These are phyloP conservation scores for Perodicticus potto DNA, from an alignment of 2,797 vertebrate genomes.

Conservation along the genomic window DNA sequence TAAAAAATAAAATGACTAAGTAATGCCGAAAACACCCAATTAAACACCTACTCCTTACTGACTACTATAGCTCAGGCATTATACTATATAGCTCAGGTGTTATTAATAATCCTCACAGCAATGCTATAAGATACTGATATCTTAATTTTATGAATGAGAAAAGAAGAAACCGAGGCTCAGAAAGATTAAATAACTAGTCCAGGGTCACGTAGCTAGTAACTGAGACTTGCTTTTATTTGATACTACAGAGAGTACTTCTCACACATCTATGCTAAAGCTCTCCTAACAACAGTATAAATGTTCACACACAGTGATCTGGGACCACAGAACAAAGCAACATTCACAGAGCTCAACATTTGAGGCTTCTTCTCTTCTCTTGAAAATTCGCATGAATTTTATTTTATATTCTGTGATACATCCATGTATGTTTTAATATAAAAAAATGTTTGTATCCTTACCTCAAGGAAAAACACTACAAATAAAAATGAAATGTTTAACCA, in stretches of 20 bases:
- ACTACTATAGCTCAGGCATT: not conserved
- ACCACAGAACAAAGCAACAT: not conserved
- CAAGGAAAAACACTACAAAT: slow-evolving; percentile 10
- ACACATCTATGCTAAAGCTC: not conserved
- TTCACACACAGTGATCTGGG: not conserved
- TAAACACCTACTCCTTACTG: not conserved
- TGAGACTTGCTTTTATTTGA: not conserved
- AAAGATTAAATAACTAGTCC: slow-evolving; percentile 43
- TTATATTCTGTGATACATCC: not conserved
- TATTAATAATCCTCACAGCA: slow-evolving; percentile 1
- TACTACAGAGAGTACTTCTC: not conserved
- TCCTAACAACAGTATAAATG: not conserved
- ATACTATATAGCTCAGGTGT: not conserved
- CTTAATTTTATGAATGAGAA: not conserved
- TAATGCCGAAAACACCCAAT: not conserved
- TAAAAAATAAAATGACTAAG: not conserved
- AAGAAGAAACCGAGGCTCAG: not conserved
- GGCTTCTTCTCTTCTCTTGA: not conserved
- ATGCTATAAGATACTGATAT: not conserved
- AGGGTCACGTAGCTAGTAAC: not conserved
- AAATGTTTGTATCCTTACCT: not conserved
- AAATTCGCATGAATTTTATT: slow-evolving; percentile 40
- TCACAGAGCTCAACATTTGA: not conserved
- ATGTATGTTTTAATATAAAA: slow-evolving; percentile 31
- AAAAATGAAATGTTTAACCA: not conserved